Base-by-base conservation (phyloP, 2,113 vertebrate genomes). In the Nibea albiflora region DNA sequence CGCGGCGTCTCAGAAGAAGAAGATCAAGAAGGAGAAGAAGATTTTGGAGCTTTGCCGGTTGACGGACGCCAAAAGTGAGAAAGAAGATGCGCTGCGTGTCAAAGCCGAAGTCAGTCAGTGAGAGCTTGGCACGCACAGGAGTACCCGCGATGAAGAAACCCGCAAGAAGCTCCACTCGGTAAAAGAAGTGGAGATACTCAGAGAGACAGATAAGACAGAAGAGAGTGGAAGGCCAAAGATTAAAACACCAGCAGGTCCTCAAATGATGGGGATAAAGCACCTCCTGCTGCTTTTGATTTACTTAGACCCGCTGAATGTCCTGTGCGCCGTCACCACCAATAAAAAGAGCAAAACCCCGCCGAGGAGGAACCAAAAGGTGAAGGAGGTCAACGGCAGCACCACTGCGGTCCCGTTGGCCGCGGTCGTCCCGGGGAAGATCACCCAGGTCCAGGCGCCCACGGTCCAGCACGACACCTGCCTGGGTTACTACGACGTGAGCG, bases 401-500 rank as follows among this genome's bases (percentile, higher is more conserved):
- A 95, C 95, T 3, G 92, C 89, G 24, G 76, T 88, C 19, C 91
- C 81, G 75, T 56, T 47, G 68, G 61, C 66, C 75, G 73, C 84
- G 44, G 91, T 76, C 62, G 62, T 72, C 24, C 89, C 90, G 54
- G 91, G 86, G 52, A 87, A 53, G 76, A 73, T 84, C 78, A 95
- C 95, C 73, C 94, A 95, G 84, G 88, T 95, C 76, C 93, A 93
- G 91, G 93, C 96, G 57, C 94, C 95, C 68, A 16, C 84, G 53
- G 1, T 94, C 64, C 95, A 89, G 68, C 92, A 97, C 67, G 98
- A 99, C 89, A 99, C 96, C 20, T 99, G 98, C 91, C 95, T 96
- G 93, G 97, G 98, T 69, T 97, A 99, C 95, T 99, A 98, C 94
- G 98, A 99, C 92, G 98, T 99, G 94, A 99, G 97, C 90, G 98